Percentiles rank a stretch among this genome's conserved stretches.
phyloP scores from a whole-genome alignment of 2,888 invertebrate species.

The Andrena chrysosceles region DNA sequence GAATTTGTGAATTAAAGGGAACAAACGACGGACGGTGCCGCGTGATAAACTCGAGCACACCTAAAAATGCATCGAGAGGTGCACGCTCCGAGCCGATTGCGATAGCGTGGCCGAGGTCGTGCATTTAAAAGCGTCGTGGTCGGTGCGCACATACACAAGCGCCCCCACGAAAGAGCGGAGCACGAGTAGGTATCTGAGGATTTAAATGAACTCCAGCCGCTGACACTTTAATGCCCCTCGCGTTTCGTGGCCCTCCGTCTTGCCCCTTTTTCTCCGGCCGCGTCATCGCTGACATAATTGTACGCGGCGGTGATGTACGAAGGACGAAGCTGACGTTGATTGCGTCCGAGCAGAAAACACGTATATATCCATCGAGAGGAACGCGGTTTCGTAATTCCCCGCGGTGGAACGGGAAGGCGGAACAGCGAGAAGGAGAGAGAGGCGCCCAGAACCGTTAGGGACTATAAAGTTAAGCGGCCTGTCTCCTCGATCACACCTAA shows the following conservation, averaged over 20 bases:
- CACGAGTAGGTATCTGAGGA: conserved; percentile 66
- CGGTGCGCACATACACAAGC: conserved; percentile 20
- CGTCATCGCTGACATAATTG: conserved; percentile 74
- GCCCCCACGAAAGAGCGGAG: conserved; percentile 5
- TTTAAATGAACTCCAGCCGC: conserved; percentile 71
- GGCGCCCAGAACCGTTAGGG: conserved; percentile 60
- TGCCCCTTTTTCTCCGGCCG: conserved; percentile 42
- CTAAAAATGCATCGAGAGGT: conserved; percentile 2
- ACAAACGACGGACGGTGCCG: background rate
- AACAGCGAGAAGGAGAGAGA: background rate
- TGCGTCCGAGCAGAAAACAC: conserved; percentile 63
- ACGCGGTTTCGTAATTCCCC: conserved; percentile 62
- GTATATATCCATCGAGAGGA: conserved; percentile 57
- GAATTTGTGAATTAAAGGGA: no score
- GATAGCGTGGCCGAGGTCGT: background rate
- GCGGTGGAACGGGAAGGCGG: background rate
- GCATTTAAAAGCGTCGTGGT: conserved; percentile 31
- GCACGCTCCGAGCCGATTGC: conserved; percentile 16
- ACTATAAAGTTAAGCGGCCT: conserved; percentile 57
- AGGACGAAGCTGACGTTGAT: conserved; percentile 70
- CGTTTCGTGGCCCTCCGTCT: conserved; percentile 49
- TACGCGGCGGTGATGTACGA: conserved; percentile 68
- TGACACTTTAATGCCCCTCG: conserved; percentile 73
- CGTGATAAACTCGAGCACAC: background rate
- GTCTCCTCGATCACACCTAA: conserved; percentile 62